These are phyloP conservation scores for Conger conger DNA, from an alignment of 2,113 vertebrate species.

Conservation along the genomic window DNA sequence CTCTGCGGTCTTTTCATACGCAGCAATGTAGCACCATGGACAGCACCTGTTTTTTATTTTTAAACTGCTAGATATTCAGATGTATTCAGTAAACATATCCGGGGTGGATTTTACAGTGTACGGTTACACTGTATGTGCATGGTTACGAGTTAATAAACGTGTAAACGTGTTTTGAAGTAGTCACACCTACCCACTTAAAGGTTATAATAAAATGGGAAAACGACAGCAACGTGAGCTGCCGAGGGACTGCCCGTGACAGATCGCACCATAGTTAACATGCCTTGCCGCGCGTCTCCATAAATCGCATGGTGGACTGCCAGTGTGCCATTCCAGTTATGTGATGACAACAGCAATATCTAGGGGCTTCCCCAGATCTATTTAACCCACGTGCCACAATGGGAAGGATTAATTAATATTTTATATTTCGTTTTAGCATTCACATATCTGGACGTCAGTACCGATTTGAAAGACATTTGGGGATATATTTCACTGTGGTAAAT, in stretches of 20 bases:
- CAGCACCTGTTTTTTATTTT: background rate
- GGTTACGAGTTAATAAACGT: background rate
- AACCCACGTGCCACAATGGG: constrained; percentile 25
- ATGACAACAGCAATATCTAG: constrained; percentile 32
- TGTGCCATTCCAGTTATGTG: constrained; percentile 37
- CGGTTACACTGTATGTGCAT: background rate
- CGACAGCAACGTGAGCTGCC: background rate
- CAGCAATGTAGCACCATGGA: background rate
- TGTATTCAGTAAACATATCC: background rate
- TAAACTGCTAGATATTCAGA: background rate
- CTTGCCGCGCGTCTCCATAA: background rate
- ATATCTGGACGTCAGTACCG: background rate
- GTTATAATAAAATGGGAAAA: background rate
- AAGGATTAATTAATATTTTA: constrained; percentile 8
- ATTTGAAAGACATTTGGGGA: background rate
- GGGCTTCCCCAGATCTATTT: constrained; percentile 27
- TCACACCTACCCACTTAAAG: background rate
- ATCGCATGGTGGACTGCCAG: background rate
- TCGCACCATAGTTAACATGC: constrained; percentile 11
- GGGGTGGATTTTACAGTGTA: background rate
- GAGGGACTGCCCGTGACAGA: constrained; percentile 12
- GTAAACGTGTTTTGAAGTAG: background rate
- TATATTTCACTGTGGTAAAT: too few relatives aligned
- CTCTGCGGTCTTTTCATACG: background rate
- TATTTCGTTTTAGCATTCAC: background rate